Base-by-base conservation (phyloP, 1,140 invertebrate genomes). In the Akabosia matsudoensis region DNA sequence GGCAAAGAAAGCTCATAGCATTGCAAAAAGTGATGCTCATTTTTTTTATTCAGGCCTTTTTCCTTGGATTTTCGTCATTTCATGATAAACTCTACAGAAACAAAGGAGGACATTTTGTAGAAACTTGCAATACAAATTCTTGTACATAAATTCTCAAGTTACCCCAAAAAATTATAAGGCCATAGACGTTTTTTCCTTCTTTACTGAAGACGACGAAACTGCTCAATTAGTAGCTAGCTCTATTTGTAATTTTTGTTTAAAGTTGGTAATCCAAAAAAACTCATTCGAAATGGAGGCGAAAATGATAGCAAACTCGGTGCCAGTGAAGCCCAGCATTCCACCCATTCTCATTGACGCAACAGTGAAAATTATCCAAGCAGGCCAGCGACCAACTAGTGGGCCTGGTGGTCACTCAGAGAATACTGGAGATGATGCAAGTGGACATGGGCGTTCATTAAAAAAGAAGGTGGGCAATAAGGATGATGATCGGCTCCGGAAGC, bases 311-410 rank as follows among this genome's bases (percentile, higher is more conserved):
- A 51, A 51, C 31, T 3, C 26, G 54, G 54, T 67, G 26, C n/a
- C 70, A 14, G 52, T 73, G 7, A 70, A 72, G 1, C 76, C 79
- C 0, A 51, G 18, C 7, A 79, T 79, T 31, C 79, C 79, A 0
- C 18, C 52, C 18, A 76, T 75, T 70, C 33, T 80, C 1, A 61
- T 80, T n/a, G 51, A 80, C 16, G 77, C 77, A 1, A 80, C 79
- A 18, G 24, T 56, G 22, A 51, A 76, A 13, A 30, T 75, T 1
- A 78, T 80, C 24, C 78, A 78, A 73, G 79, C 76, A 31, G 79
- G 79, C n/a, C 77, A 77, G 64, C 33, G 45, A 64, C 56, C 64
- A 24, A 75, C 30, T 22, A 34, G 34, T 45, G 7, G 45, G 72
- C 18, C 24, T 52, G 28, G n/a, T 33, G 28, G 45, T 16, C 2